phyloP scores from a whole-genome alignment of 2,888 invertebrate genomes.

The Nephrotoma flavescens region DNA sequence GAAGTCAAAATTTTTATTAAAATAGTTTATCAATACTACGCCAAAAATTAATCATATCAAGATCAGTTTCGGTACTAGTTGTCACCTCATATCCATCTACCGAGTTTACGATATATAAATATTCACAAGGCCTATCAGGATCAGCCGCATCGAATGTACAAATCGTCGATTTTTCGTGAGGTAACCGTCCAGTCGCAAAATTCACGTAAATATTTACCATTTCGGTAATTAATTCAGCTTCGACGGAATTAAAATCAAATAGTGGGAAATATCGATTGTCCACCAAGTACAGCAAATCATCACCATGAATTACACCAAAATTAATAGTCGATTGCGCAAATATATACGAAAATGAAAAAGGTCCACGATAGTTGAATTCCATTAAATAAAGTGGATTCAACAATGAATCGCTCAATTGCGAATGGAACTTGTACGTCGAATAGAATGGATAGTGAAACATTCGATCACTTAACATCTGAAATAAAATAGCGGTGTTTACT shows the following conservation, averaged over 20 bases:
- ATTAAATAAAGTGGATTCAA: slow-evolving; percentile 34
- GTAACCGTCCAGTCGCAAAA: background rate
- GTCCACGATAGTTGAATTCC: slow-evolving; percentile 13
- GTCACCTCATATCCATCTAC: background rate
- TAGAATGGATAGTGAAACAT: slow-evolving; percentile 34
- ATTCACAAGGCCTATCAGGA: background rate
- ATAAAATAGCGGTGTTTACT: background rate
- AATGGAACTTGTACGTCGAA: slow-evolving; percentile 22
- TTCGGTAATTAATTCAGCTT: background rate
- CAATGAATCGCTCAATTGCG: slow-evolving; percentile 14
- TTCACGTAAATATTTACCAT: background rate
- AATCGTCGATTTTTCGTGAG: background rate
- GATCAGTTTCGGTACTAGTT: background rate
- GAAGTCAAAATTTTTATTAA: background rate
- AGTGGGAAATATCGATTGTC: background rate
- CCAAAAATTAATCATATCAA: background rate
- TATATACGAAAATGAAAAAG: background rate
- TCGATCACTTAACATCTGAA: slow-evolving; percentile 35
- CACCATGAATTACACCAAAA: background rate
- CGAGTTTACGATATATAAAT: background rate
- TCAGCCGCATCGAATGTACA: background rate
- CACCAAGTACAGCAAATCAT: background rate
- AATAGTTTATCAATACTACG: background rate
- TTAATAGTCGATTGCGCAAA: background rate
- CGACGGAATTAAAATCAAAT: background rate